phyloP scores from a whole-genome alignment of 2,797 vertebrate genomes.

The Ammospiza maritima region DNA sequence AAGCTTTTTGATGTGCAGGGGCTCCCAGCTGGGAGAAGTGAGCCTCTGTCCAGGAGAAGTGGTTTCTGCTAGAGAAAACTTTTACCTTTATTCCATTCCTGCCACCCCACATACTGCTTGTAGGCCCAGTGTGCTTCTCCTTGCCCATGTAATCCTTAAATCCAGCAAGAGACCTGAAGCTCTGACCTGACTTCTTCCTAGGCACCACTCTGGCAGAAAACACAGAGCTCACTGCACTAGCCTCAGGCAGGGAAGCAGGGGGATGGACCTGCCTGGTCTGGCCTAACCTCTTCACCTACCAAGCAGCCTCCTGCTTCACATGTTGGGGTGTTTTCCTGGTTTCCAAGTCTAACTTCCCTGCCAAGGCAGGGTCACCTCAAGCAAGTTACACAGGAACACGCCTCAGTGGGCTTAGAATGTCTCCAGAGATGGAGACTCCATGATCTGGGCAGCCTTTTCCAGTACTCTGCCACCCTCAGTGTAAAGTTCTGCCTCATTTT shows the following conservation, averaged over 20 bases:
- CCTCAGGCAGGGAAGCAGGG: neutral
- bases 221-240: neutral
- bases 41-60: neutral
- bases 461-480: neutral
- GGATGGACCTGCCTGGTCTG: neutral
- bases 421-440: neutral
- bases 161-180: neutral
- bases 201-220: neutral
- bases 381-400: neutral
- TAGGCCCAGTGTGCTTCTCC: neutral
- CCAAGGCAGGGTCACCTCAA: neutral
- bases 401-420: neutral
- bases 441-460: neutral
- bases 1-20: neutral
- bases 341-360: neutral
- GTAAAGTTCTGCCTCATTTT: too few relatives aligned
- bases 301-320: neutral
- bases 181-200: too few relatives aligned
- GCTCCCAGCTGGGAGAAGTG: rapidly evolving
- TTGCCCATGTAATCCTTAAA: neutral
- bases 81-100: neutral
- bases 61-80: neutral
- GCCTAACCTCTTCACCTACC: too few relatives aligned
- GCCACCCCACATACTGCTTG: neutral
- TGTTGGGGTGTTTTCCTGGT: neutral